These are phyloP conservation scores for Panthera tigris DNA, from an alignment of 2,113 vertebrate genomes.

Conservation along the genomic window DNA sequence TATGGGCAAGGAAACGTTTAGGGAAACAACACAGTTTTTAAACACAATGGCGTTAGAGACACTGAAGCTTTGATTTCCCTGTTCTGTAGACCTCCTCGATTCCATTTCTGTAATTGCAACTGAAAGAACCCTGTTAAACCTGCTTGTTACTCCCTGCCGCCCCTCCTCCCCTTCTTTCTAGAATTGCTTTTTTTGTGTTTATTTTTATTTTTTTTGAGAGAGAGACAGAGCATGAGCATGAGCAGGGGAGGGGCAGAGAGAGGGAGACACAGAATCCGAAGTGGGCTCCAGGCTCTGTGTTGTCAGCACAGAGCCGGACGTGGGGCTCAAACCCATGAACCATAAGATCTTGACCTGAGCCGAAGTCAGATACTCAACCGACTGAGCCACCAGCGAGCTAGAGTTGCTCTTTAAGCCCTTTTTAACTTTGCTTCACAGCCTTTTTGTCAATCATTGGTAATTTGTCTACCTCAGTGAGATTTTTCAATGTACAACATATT, in stretches of 20 bases:
- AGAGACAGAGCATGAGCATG: no score
- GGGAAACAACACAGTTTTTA: neutral
- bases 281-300: no score
- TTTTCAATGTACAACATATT: neutral
- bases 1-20: neutral
- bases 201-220: no score
- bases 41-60: neutral
- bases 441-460: neutral
- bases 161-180: neutral
- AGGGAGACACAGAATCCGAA: no score
- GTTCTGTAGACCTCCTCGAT: neutral
- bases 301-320: no score
- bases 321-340: no score
- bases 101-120: neutral
- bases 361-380: no score
- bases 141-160: neutral
- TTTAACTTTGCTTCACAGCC: neutral
- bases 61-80: neutral
- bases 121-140: neutral
- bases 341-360: no score
- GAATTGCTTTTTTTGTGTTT: neutral
- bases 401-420: neutral
- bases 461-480: neutral
- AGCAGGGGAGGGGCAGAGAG: no score
- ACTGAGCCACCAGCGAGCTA: no score